Evolutionary conservation across 2,888 invertebrate genomes (phyloP).

Genomic region (Phymatocera aterrima): DNA sequence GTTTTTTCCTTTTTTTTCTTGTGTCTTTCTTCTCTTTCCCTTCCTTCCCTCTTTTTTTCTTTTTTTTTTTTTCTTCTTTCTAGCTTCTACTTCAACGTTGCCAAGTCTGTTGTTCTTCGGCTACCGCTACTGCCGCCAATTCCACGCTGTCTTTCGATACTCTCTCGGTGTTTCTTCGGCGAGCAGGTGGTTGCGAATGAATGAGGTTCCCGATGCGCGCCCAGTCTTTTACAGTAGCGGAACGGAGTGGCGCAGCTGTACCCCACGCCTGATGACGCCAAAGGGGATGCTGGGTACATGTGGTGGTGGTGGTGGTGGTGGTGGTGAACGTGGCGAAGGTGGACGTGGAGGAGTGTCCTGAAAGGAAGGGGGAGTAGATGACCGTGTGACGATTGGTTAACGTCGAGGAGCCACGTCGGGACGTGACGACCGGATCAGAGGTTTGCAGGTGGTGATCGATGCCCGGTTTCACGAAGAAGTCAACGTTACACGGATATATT

Average conservation of each 20-base stretch:
- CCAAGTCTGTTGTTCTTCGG: neutral
- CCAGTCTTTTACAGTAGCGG: slow-evolving; percentile 50
- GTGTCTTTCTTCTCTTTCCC: neutral
- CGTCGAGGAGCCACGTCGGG: too few relatives aligned
- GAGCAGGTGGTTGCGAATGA: slow-evolving; percentile 70
- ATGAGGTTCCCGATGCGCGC: slow-evolving; percentile 56
- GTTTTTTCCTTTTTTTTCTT: too few relatives aligned
- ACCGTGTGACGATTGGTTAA: slow-evolving; percentile 7
- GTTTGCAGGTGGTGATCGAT: neutral
- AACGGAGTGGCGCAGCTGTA: slow-evolving; percentile 51
- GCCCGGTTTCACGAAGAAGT: neutral
- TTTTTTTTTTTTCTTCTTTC: neutral
- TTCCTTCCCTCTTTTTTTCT: slow-evolving; percentile 42
- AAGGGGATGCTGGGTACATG: slow-evolving; percentile 52
- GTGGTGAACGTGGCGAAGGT: neutral
- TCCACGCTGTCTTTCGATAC: slow-evolving; percentile 16
- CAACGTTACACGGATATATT: neutral
- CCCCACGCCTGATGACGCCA: slow-evolving; percentile 49
- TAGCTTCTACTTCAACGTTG: neutral
- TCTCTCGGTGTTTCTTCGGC: slow-evolving; percentile 61
- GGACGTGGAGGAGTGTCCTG: slow-evolving; percentile 10
- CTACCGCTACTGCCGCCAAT: neutral
- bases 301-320: slow-evolving; percentile 38
- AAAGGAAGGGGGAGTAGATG: neutral
- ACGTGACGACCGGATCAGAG: neutral